Base-by-base conservation (phyloP, 2,888 invertebrate species). In the Spisula subtruncata region DNA sequence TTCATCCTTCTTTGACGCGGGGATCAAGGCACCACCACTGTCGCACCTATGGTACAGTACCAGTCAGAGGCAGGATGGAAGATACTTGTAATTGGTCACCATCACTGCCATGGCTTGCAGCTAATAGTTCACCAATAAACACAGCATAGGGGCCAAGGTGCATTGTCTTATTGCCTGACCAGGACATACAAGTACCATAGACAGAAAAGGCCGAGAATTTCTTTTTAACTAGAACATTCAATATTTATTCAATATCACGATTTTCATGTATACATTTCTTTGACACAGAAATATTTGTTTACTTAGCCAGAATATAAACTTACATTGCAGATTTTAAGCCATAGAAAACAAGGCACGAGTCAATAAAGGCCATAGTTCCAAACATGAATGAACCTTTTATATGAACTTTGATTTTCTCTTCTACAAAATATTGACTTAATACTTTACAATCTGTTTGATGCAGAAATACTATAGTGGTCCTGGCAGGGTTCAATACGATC, bases 331-430 rank as follows among this genome's bases (percentile, higher is more conserved):
- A 66, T 66, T 66, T 66, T 25, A 66, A 25, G 60, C 60, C 60
- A 66, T 66, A 25, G n/a, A 66, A 25, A 66, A 66, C 25, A 25
- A 25, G 60, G 25, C 60, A 25, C 20, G 14, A 51, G 51, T 66
- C 20, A n/a, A 56, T 66, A 10, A 10, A 66, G 60, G n/a, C 60
- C 60, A 66, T 0, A 25, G 60, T 66, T 66, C 25, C 6, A 12
- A 25, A 66, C 60, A 66, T 66, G 60, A 66, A 66, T 66, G 25
- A 66, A 25, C 60, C 60, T 66, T 66, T 66, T 66, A 66, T 66
- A 25, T 25, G 10, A 66, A 66, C 60, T 66, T 66, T 66, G 60
- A 66, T 66, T 66, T 66, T 25, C 60, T 66, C 10, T 25, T 66
- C 25, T 6, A 66, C 25, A 66, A 66, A 66, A 25, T 66, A 66